A percentile compares a stretch with the other conserved stretches of the same genome.
Evolutionary conservation across 2,888 invertebrate genomes (phyloP).

Genomic region (Melitaea athalia): DNA sequence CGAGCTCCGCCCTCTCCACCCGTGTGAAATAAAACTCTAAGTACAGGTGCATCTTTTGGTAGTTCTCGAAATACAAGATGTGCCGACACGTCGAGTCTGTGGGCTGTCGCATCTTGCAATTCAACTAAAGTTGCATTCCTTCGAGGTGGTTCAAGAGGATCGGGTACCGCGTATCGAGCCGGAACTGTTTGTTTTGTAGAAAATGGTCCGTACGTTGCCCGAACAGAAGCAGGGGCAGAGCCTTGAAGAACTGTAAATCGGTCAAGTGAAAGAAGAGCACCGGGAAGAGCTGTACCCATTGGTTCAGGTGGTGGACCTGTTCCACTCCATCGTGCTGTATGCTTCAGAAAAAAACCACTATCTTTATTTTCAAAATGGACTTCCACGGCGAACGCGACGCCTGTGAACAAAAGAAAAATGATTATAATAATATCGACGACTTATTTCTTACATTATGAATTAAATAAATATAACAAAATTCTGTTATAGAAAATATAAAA

Average conservation of each 20-base stretch:
- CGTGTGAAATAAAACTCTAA: constrained; percentile 95
- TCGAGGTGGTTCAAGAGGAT: constrained; percentile 86
- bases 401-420: constrained; percentile 72
- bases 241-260: constrained; percentile 96
- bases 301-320: constrained; percentile 75
- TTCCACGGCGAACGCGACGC: constrained; percentile 87
- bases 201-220: constrained; percentile 97
- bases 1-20: constrained; percentile 92
- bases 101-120: constrained; percentile 85
- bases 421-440: constrained; percentile 29
- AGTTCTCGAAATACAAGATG: constrained; percentile 94
- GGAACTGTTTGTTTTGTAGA: constrained; percentile 97
- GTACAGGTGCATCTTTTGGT: constrained; percentile 94
- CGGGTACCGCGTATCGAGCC: constrained; percentile 93
- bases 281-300: constrained; percentile 78
- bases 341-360: constrained; percentile 94
- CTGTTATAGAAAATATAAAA: constrained; percentile 69
- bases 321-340: constrained; percentile 88
- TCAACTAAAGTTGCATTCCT: constrained; percentile 82
- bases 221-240: constrained; percentile 93
- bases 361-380: constrained; percentile 96
- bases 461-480: constrained; percentile 25
- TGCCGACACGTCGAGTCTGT: constrained; percentile 94
- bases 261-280: constrained; percentile 90
- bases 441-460: constrained; percentile 18